These are phyloP conservation scores for Astreopora myriophthalma DNA, from an alignment of 64 coral and sea anemone genomes.

Conservation along the genomic window DNA sequence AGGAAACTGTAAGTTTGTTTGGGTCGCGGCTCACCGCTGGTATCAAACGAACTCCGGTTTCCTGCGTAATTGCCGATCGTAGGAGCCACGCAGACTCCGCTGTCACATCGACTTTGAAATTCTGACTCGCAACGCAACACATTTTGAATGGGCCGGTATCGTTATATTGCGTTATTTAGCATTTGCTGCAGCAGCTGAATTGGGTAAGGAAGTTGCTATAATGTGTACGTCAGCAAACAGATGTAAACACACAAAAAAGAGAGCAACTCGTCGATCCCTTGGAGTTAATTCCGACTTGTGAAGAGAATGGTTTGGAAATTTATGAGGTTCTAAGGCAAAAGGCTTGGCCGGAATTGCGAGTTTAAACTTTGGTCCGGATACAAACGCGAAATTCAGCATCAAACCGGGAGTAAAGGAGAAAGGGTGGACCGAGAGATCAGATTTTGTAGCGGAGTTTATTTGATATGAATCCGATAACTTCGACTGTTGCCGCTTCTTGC, in stretches of 20 bases:
- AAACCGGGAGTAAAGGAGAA: not conserved
- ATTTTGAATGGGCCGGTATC: not conserved
- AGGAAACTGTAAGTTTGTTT: not conserved
- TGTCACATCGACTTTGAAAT: not conserved
- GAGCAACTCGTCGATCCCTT: constrained; percentile 11
- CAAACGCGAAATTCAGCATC: not conserved
- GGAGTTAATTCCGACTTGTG: not conserved
- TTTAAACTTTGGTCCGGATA: not conserved
- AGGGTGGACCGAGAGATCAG: not conserved
- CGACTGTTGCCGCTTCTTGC: constrained; percentile 53
- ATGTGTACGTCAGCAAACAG: not conserved
- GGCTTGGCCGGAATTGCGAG: not conserved
- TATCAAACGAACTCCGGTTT: not conserved
- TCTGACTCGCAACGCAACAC: not conserved
- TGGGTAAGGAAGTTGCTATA: constrained; percentile 2
- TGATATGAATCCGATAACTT: constrained; percentile 68
- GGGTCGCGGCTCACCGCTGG: not conserved
- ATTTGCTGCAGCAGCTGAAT: not conserved
- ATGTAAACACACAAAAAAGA: constrained; percentile 8
- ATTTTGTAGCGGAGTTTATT: not conserved
- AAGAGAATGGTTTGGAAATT: not conserved
- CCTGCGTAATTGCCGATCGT: not conserved
- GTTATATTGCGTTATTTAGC: not conserved
- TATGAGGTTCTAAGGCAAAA: not conserved
- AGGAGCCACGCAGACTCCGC: not conserved